These are phyloP conservation scores for Aphelinus atriplicis DNA, from an alignment of 1,140 invertebrate genomes.

Conservation along the genomic window DNA sequence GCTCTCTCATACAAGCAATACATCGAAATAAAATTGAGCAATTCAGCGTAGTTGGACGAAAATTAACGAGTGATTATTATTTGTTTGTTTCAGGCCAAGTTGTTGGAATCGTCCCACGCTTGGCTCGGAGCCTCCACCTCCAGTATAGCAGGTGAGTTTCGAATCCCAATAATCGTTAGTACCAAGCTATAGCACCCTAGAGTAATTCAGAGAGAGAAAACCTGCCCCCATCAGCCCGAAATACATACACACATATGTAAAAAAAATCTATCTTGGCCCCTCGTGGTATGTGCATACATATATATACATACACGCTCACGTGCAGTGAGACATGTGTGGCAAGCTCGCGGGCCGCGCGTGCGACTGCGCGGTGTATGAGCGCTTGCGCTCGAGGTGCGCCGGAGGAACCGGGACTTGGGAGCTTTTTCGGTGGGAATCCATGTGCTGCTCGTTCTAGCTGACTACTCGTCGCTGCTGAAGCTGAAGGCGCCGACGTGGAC, in stretches of 20 bases:
- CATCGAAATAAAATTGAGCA: too few species aligned
- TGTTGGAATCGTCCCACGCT: slow-evolving; percentile 88
- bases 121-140: slow-evolving; percentile 88
- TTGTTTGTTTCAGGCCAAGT: slow-evolving; percentile 83
- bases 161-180: not conserved
- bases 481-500: slow-evolving; percentile 82
- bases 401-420: too few species aligned
- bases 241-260: not conserved
- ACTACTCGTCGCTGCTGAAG: slow-evolving; percentile 72
- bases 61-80: slow-evolving; percentile 22
- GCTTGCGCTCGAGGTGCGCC: too few species aligned
- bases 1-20: too few species aligned
- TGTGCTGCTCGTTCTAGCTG: slow-evolving; percentile 64
- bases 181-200: not conserved
- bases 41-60: too few species aligned
- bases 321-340: too few species aligned
- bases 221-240: not conserved
- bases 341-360: too few species aligned
- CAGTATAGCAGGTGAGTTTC: slow-evolving; percentile 85
- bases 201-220: not conserved
- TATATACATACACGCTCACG: too few species aligned
- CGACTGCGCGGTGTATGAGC: too few species aligned
- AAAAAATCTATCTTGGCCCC: slow-evolving; percentile 28
- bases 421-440: slow-evolving; percentile 17
- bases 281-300: slow-evolving; percentile 42